Base-by-base conservation (phyloP, 2,888 invertebrate species). In the Lysandra bellargus region DNA sequence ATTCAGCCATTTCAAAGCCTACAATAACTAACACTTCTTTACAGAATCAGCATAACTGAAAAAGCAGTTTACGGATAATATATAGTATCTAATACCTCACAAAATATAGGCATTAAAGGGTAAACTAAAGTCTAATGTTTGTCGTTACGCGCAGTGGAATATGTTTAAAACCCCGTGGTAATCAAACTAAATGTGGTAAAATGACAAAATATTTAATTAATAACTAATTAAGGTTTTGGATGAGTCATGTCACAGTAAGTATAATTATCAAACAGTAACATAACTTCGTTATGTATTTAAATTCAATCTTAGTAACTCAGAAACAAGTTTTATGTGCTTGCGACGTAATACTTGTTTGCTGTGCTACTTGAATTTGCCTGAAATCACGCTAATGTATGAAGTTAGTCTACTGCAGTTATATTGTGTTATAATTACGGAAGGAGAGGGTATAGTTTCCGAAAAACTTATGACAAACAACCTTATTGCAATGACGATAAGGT, bases 191-290 rank as follows among this genome's bases (percentile, higher is more conserved):
- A 64, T 69, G 5, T 4, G 37, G 5, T 69, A 14, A 30, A 64
- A 69, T 37, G 69, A 69, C 37, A 69, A 37, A 69, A 69, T 33
- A 6, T 69, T 69, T 69, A 14, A 69, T 37, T 69, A 69, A 37
- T 37, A 14, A 33, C 23, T 69, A 69, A 69, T 69, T 37, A 69
- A 14, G 33, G 17, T 2, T 14, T 69, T 14, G 37, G 33, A 37
- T 37, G 69, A 69, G 14, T 37, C 69, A 69, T 9, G 69, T 69
- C 14, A 33, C 14, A 69, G 14, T 69, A 33, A 37, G 23, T 33
- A 4, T 14, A 14, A 69, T 33, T 14, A 69, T 30, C 23, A 33
- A 17, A 69, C 69, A 69, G 69, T 69, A 14, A 4, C 1, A 33
- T 14, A 37, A 33, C 23, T 23, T 23, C 23, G 23, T 23, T 23